Base-by-base conservation (phyloP, 2,113 vertebrate genomes). In the Sisor rabdophorus region DNA sequence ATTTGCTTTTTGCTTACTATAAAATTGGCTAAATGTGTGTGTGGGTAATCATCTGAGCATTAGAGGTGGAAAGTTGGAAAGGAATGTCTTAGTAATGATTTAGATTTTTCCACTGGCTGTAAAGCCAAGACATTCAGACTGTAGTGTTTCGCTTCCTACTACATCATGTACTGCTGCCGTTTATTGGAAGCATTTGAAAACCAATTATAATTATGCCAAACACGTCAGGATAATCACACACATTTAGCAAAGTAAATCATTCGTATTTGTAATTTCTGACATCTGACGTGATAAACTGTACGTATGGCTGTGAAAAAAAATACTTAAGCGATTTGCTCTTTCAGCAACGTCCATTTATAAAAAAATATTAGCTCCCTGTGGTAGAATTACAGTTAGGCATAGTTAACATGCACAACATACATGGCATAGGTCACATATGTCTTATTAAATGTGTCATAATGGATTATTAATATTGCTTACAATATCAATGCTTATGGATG, bases 1-100 rank as follows among this genome's bases (percentile, higher is more conserved):
- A 28, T 67, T 17, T 44, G 48, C 7, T 74, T 75, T 44, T 65
- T n/a, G 19, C 58, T 13, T 17, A 40, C n/a, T 65, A 40, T 64
- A 30, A 75, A 64, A 75, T 75, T 13, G 52, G 52, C 32, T 76
- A 67, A 60, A 44, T 67, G 61, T 55, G 30, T 20, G 61, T 19
- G 30, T 67, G 56, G 71, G 48, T 73, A 59, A 61, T 59, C 40
- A 22, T 48, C 15, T 30, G 52, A 26, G 52, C 61, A 67, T 67
- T 76, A 55, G 28, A 28, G 22, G 11, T 50, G 36, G 32, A 44
- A 48, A 54, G 56, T 61, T 75, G 13, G 65, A n/a, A n/a, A 63
- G 47, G 24, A 68, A 50, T 50, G 22, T 19, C 50, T 50, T 10
- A 20, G 47, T 5, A 26, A 52, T 52, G 11, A 13, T 12, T 28